Base-by-base conservation (phyloP, 1,140 invertebrate species). In the Macrostomum lignano region DNA sequence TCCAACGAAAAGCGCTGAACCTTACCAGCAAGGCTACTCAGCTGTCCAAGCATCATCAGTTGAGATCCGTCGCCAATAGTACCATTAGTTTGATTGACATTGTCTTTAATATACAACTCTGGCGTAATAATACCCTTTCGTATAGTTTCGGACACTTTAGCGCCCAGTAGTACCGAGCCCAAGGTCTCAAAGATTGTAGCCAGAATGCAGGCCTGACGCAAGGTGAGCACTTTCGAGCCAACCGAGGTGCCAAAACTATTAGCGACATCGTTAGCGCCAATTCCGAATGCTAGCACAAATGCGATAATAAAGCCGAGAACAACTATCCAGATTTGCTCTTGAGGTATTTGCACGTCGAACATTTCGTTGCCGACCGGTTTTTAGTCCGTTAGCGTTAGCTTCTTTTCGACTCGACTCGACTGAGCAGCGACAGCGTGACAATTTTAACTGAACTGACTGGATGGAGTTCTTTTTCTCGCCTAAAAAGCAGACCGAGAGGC, bases 181-280 rank as follows among this genome's bases (percentile, higher is more conserved):
- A 63, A 44, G 9, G 63, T 73, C 61, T 96, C 88, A 52, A 93
- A 94, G 38, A 96, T 67, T 0, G 81, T 82, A 2, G 82, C 88
- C 32, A 96, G 60, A 35, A 82, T 66, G 46, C 84, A 96, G 2
- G 86, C 88, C 47, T 79, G 73, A 33, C 69, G 63, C 26, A 96
- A 68, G 3, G 77, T 84, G 11, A 96, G 62, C 2, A 94, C 88
- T 47, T 79, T 77, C 11, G 79, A 73, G 6, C 88, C 88, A 6
- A 96, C 84, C 36, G 75, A 82, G 3, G 88, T 93, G 0, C 86
- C 86, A 52, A 96, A 94, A 3, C 79, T 82, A 51, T 96, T 96
- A 28, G 88, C 88, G 29, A 94, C 86, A 63, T 96, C 88, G 51
- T 96, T 96, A 20, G 84, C 86, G 17, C 88, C 84, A 45, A 94